Percentiles rank a stretch among this genome's conserved stretches.
Evolutionary conservation across 2,888 invertebrate species (phyloP).

Genomic region (Ferrisia virgata): DNA sequence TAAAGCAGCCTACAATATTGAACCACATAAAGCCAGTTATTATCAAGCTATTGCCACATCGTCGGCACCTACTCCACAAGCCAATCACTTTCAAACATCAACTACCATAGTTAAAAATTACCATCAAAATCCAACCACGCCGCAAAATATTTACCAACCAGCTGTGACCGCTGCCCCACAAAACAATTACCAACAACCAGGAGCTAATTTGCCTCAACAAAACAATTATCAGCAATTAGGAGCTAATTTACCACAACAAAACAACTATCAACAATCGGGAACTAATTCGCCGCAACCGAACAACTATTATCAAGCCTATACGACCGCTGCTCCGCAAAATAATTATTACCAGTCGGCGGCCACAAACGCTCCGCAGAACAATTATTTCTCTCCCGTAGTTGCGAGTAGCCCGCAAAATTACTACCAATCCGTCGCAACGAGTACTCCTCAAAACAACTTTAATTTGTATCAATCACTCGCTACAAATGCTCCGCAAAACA

Average conservation of each 20-base stretch:
- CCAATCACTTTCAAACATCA: neutral
- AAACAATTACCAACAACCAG: neutral
- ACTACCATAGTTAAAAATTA: neutral
- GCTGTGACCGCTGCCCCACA: neutral
- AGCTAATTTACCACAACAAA: neutral
- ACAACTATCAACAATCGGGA: neutral
- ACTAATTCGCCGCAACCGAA: slow-evolving; percentile 50
- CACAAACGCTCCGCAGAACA: slow-evolving; percentile 52
- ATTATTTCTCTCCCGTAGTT: slow-evolving; percentile 35
- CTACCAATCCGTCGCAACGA: neutral
- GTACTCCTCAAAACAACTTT: neutral
- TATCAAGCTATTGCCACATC: neutral
- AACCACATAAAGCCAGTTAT: neutral
- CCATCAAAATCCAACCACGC: slow-evolving; percentile 41
- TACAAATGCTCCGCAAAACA: neutral
- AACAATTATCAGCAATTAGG: too few species aligned
- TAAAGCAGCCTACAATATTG: slow-evolving; percentile 46
- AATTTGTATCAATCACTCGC: neutral
- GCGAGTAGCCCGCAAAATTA: neutral
- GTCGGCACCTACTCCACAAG: neutral
- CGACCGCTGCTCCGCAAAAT: slow-evolving; percentile 44
- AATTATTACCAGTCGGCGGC: slow-evolving; percentile 49
- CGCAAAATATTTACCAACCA: slow-evolving; percentile 24
- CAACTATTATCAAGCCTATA: slow-evolving; percentile 51
- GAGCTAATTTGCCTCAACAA: neutral